Evolutionary conservation across 2,888 invertebrate genomes (phyloP), one percentile per base, ranked within the genome.

Genomic region (Sphinx pinastri): DNA sequence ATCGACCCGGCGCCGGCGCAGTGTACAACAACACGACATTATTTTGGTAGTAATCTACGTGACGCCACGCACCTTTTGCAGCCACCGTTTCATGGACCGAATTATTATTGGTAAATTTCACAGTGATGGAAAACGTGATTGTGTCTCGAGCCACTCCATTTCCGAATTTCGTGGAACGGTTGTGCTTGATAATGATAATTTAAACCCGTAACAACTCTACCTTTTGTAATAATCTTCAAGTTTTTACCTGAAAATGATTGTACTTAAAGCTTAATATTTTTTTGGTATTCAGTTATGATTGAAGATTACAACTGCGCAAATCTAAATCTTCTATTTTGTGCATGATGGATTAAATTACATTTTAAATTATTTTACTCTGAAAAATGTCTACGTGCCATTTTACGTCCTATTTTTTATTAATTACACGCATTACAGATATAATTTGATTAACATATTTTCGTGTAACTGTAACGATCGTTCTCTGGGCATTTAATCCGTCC

Each of bases 81-180:
- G 83, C 84, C 82, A 83, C 82, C 86, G 87, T 89, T 90, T 87
- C 87, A 87, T 82, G 83, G 84, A 84, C 88, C 85, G 86, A 82
- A 82, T 83, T 84, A 81, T 84, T 84, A 86, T 88, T 88, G 84
- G 83, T 79, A 83, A 80, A 88, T 89, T 89, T 89, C 87, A 89
- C 90, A 90, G 80, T 85, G 85, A 87, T 87, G 80, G 83, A 87
- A 88, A 89, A 89, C 90, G 89, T 90, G 89, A 90, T 88, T 85
- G 85, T 83, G 87, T 82, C 86, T 85, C 87, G 84, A 86, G 86
- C 87, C 83, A 85, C 78, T 83, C 81, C 73, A 79, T 82, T 85
- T 83, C 78, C 76, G 75, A 85, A 85, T 83, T 87, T 87, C 79
- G 81, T 85, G 83, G 79, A 88, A 83, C 83, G 80, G 80, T 83